Percentiles rank a stretch among this genome's conserved stretches.
These are phyloP conservation scores for Macrostomum cliftonense DNA, from an alignment of 2,888 invertebrate species.

Conservation along the genomic window DNA sequence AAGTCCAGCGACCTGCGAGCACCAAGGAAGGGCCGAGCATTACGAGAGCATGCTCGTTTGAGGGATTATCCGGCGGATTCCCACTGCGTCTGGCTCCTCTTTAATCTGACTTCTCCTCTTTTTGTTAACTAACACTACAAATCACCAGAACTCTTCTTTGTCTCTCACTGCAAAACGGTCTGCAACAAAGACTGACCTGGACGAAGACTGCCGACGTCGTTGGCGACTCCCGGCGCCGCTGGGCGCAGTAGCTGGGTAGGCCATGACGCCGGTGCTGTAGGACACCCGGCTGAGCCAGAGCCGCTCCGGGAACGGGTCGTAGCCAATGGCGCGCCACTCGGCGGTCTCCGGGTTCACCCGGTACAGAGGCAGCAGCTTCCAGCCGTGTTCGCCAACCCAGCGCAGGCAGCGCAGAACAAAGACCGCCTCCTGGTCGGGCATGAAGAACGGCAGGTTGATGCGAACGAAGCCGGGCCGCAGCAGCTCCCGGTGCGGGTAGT, in stretches of 20 bases:
- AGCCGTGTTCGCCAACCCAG: constrained; percentile 66
- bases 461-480: constrained; percentile 67
- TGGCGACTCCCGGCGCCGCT: neutral
- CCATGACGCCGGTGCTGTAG: constrained; percentile 57
- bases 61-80: too few species aligned
- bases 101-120: too few species aligned
- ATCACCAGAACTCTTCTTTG: too few species aligned
- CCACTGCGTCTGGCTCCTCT: too few species aligned
- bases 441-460: constrained; percentile 65
- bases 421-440: constrained; percentile 56
- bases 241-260: constrained; percentile 37
- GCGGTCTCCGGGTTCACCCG: constrained; percentile 67
- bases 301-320: constrained; percentile 54
- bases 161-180: too few species aligned
- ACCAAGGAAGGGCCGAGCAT: too few species aligned
- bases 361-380: constrained; percentile 71
- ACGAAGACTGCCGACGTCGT: neutral
- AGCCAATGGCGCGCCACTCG: constrained; percentile 67
- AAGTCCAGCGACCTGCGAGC: constrained; percentile 1
- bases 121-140: too few species aligned
- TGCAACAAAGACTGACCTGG: constrained; percentile 7
- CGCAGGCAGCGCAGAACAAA: constrained; percentile 64
- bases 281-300: constrained; percentile 61
- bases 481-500: constrained; percentile 48
- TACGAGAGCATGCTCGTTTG: too few species aligned